These are phyloP conservation scores for Rhagonycha lutea DNA, from an alignment of 2,888 invertebrate genomes.

Conservation along the genomic window DNA sequence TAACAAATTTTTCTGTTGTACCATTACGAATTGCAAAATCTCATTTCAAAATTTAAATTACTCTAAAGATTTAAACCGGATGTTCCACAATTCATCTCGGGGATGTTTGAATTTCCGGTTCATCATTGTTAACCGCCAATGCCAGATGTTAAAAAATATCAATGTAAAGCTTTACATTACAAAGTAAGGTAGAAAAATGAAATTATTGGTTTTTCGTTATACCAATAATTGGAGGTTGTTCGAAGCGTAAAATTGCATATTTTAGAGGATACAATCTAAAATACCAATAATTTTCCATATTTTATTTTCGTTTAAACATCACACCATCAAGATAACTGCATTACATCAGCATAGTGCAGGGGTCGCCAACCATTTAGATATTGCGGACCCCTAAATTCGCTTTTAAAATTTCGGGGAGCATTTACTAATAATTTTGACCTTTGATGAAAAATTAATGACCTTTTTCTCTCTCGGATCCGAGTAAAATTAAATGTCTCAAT, in stretches of 20 bases:
- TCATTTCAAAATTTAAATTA: background rate
- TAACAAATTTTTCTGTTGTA: too few species aligned
- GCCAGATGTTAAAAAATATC: constrained; percentile 40
- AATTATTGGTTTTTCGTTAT: background rate
- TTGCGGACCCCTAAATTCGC: too few species aligned
- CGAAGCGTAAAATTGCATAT: background rate
- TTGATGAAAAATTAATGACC: too few species aligned
- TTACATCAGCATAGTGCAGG: background rate
- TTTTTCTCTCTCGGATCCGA: too few species aligned
- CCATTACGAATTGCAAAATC: background rate
- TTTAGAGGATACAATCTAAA: background rate
- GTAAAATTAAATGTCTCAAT: too few species aligned
- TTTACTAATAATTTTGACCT: too few species aligned
- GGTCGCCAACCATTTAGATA: too few species aligned
- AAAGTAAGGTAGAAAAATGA: background rate
- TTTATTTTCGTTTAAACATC: background rate
- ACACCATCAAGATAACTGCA: background rate
- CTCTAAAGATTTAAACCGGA: constrained; percentile 30
- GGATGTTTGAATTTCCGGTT: constrained; percentile 40
- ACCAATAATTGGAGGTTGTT: background rate
- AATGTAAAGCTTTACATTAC: background rate
- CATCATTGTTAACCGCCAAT: constrained; percentile 41
- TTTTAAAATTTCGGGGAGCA: too few species aligned
- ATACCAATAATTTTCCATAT: background rate
- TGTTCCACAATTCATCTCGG: constrained; percentile 35